These are phyloP conservation scores for Oryzias curvinotus DNA, from an alignment of 2,113 vertebrate species.

Conservation along the genomic window DNA sequence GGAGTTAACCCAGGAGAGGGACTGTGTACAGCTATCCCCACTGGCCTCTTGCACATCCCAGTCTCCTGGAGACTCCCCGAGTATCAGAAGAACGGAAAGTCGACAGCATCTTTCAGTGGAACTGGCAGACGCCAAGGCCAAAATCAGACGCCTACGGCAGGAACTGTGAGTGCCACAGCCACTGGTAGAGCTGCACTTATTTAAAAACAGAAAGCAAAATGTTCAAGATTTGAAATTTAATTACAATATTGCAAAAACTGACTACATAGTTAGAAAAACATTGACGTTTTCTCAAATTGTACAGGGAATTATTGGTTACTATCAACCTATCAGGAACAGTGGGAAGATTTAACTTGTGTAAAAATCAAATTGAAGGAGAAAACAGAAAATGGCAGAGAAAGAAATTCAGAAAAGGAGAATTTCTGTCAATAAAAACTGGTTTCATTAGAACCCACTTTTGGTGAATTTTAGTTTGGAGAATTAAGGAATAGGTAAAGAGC, in stretches of 20 bases:
- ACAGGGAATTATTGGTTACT: no score
- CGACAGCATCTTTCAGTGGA: constrained; percentile 96
- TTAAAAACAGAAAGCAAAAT: constrained; percentile 10
- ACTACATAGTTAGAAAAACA: no score
- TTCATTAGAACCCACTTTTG: no score
- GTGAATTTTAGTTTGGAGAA: no score
- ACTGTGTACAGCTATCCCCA: constrained; percentile 88
- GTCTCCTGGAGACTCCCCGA: constrained; percentile 89
- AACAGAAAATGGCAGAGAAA: no score
- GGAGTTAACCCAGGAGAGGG: constrained; percentile 93
- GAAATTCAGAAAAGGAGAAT: no score
- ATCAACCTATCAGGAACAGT: no score
- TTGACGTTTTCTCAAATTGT: no score
- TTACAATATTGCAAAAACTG: no score
- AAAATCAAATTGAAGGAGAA: no score
- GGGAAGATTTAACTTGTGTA: no score
- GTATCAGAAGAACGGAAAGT: constrained; percentile 95
- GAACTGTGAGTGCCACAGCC: constrained; percentile 87
- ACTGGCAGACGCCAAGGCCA: constrained; percentile 96
- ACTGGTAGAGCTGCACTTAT: constrained; percentile 1
- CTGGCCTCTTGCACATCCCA: constrained; percentile 77
- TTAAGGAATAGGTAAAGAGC: background rate
- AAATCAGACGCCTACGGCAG: constrained; percentile 92
- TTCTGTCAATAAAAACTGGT: no score
- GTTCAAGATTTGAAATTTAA: background rate